Evolutionary conservation across 1,140 invertebrate species (phyloP).

Genomic region (Ips typographus): DNA sequence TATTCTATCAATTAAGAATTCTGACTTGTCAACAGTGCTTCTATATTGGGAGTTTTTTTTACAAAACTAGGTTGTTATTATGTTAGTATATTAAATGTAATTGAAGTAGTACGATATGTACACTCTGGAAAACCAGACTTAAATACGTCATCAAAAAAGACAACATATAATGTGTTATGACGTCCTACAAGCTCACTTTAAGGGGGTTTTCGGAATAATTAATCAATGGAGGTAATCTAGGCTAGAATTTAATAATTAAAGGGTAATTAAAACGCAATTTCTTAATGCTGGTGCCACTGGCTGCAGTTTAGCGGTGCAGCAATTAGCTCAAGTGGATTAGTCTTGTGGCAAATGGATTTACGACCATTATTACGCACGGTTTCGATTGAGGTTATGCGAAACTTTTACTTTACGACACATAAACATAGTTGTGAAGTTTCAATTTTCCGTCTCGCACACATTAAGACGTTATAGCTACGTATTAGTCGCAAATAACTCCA

Average conservation of each 20-base stretch:
- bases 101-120: too few species aligned
- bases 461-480: neutral
- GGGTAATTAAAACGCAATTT: constrained; percentile 20
- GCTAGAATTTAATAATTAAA: constrained; percentile 16
- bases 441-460: neutral
- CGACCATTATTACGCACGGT: too few species aligned
- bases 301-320: constrained; percentile 14
- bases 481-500: constrained; percentile 14
- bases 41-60: too few species aligned
- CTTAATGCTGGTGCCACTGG: constrained; percentile 6
- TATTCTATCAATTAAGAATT: too few species aligned
- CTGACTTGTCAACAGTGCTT: too few species aligned
- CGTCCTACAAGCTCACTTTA: neutral
- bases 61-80: too few species aligned
- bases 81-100: too few species aligned
- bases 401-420: too few species aligned
- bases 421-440: neutral
- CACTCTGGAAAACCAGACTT: too few species aligned
- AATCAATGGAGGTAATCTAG: constrained; percentile 15
- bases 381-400: too few species aligned
- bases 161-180: neutral
- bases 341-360: neutral
- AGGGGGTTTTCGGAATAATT: constrained; percentile 9
- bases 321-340: constrained; percentile 15
- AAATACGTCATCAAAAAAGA: too few species aligned